Evolutionary conservation across 2,113 vertebrate genomes (phyloP), one percentile per base, ranked within the genome.

Genomic region (Melanerpes formicivorus): DNA sequence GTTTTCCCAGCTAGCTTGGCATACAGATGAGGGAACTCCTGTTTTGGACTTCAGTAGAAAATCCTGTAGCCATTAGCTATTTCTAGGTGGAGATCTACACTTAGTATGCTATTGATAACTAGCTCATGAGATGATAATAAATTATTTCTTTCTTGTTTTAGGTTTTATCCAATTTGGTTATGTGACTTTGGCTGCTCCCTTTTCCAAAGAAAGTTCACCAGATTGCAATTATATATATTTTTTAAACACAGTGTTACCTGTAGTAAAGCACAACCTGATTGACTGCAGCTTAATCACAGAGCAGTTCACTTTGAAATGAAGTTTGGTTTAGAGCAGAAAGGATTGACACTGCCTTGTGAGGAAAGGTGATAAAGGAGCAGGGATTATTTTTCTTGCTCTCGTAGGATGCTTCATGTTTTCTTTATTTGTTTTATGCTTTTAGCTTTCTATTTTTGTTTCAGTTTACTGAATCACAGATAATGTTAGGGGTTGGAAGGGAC

Each of bases 91-190:
- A 82, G 90, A 40, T 84, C 91, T 86, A 64, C 69, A 58, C 87
- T 95, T 96, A 88, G 70, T 88, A 72, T 90, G 87, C 79, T 71
- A 40, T 76, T 87, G 91, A 74, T 90, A 91, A 93, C 84, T 95
- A 44, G 90, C 89, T 96, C 73, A 10, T 86, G 80, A 88, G 50
- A 59, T 90, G 40, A 40, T 40, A 40, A 40, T 40, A 40, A 58
- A 58, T 92, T 92, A 87, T 55, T 95, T 93, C n/a, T 62, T 91
- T 93, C n/a, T 91, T 89, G 23, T 16, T 73, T 79, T 84, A 90
- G 58, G 54, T 69, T 95, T 96, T 95, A 93, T 95, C 90, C 91
- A 73, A n/a, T 37, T 95, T 92, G 63, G 72, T 95, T 91, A 73
- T 91, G 63, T 63, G 76, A 67, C 88, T 97, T 96, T 95, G 67